phyloP scores from a whole-genome alignment of 2,888 invertebrate genomes.

The Petrolisthes cinctipes region DNA sequence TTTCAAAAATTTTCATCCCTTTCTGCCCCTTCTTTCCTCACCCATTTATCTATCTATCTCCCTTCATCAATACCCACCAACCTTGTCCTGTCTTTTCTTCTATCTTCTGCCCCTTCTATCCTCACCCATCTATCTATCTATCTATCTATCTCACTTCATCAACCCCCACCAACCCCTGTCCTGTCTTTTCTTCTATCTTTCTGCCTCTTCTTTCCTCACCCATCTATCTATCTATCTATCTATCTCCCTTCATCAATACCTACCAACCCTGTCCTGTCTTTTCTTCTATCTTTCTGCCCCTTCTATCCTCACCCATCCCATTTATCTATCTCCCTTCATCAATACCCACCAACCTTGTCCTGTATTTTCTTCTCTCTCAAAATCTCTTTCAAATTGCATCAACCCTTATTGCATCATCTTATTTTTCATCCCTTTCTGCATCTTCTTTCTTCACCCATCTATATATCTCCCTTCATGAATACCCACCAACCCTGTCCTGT shows the following conservation, averaged over 20 bases:
- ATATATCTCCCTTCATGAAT: no score
- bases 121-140: background rate
- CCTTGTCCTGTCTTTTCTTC: background rate
- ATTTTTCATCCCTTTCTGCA: background rate
- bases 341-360: background rate
- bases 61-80: background rate
- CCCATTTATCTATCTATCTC: background rate
- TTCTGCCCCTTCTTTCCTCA: background rate
- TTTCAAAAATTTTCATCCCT: no score
- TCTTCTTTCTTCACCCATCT: background rate
- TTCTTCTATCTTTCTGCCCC: background rate
- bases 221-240: background rate
- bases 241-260: background rate
- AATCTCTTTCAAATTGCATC: background rate
- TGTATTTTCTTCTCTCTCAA: background rate
- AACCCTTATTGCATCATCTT: background rate
- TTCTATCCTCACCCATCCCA: background rate
- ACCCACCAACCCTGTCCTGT: no score
- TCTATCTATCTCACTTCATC: background rate
- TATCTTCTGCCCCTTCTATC: background rate
- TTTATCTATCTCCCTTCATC: background rate
- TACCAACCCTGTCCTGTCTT: background rate
- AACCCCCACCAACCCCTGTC: background rate
- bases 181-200: background rate
- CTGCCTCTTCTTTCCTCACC: background rate